phyloP scores from a whole-genome alignment of 2,888 invertebrate genomes.

The Heliothis peltigera region DNA sequence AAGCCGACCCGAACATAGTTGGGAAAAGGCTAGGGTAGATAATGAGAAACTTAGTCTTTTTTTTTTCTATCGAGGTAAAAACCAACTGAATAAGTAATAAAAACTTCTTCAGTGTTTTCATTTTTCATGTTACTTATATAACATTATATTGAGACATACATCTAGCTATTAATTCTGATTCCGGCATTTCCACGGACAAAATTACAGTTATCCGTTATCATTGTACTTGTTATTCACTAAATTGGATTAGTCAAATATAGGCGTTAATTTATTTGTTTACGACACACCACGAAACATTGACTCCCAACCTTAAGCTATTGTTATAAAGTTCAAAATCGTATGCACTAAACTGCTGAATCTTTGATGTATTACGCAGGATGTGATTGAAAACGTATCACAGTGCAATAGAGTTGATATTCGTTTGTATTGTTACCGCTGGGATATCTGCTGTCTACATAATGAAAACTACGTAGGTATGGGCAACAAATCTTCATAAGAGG shows the following conservation, averaged over 20 bases:
- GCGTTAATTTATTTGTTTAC: slow-evolving; percentile 52
- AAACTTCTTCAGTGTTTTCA: too few species aligned
- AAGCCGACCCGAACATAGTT: too few species aligned
- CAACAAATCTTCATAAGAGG: slow-evolving; percentile 76
- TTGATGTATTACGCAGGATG: not conserved
- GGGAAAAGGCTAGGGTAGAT: too few species aligned
- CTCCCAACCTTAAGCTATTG: slow-evolving; percentile 15
- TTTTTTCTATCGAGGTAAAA: too few species aligned
- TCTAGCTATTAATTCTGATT: not conserved
- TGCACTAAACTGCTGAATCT: not conserved
- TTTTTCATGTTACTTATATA: too few species aligned
- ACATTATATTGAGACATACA: slow-evolving; percentile 1
- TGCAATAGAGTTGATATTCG: slow-evolving; percentile 32
- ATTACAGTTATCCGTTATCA: slow-evolving; percentile 48
- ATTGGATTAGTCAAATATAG: slow-evolving; percentile 61
- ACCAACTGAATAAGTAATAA: too few species aligned
- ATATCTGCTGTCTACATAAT: slow-evolving; percentile 43
- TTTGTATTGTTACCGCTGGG: slow-evolving; percentile 5
- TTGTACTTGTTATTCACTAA: slow-evolving; percentile 53
- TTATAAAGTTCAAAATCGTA: slow-evolving; percentile 19
- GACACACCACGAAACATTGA: slow-evolving; percentile 14
- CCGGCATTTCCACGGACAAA: slow-evolving; percentile 11
- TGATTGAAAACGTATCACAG: slow-evolving; percentile 9
- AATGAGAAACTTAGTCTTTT: too few species aligned
- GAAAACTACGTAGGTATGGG: slow-evolving; percentile 49